Evolutionary conservation across 2,797 vertebrate genomes (phyloP).

Genomic region (Epinephelus awoara): DNA sequence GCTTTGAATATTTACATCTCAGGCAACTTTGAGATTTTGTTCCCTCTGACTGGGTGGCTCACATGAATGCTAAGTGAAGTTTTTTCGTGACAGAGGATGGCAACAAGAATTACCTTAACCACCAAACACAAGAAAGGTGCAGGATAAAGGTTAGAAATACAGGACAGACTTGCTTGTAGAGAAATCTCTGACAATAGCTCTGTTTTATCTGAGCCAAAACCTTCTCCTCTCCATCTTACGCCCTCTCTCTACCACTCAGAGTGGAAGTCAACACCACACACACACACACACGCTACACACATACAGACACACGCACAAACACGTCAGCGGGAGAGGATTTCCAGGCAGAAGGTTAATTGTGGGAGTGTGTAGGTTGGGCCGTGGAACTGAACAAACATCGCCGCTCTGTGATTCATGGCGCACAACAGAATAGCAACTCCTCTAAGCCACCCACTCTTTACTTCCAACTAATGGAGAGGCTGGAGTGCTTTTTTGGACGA

Average conservation of each 20-base stretch:
- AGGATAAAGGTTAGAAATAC: not conserved
- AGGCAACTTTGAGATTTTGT: not conserved
- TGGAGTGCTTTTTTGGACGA: conserved; percentile 63
- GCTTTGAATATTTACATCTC: not conserved
- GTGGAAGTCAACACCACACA: conserved; percentile 53
- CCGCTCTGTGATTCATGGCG: conserved; percentile 74
- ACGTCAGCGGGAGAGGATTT: conserved; percentile 63
- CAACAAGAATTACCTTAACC: not conserved
- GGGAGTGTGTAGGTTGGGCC: conserved; percentile 72
- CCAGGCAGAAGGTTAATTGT: conserved; percentile 79
- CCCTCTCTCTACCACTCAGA: conserved; percentile 23
- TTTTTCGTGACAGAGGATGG: not conserved
- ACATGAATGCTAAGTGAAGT: not conserved
- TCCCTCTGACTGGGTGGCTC: not conserved
- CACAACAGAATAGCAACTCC: conserved; percentile 60
- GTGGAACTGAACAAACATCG: conserved; percentile 64
- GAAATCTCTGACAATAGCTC: conserved; percentile 8
- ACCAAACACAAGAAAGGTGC: not conserved
- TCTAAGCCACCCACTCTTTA: conserved; percentile 56
- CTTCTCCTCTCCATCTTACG: conserved; percentile 23
- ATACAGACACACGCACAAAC: conserved; percentile 22
- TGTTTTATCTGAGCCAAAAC: conserved; percentile 26
- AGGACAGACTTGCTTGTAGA: not conserved
- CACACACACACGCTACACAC: conserved; percentile 5
- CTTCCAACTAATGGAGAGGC: conserved; percentile 61